phyloP scores from a whole-genome alignment of 2,113 vertebrate species.

The Nycticryphes semicollaris region DNA sequence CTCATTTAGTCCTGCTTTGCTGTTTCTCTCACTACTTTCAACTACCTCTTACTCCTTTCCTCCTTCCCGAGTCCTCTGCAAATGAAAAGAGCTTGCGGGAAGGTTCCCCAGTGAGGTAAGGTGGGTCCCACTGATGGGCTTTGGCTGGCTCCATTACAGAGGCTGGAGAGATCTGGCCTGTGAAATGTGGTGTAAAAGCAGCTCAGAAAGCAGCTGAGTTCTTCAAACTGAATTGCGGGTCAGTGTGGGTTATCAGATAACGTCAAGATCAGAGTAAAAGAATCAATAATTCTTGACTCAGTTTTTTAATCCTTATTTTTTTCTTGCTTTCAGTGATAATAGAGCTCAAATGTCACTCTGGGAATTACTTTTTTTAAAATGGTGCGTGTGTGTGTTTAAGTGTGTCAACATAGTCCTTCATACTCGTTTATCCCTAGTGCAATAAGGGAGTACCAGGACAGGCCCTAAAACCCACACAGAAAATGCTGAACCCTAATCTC shows the following conservation, averaged over 20 bases:
- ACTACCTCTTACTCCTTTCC: neutral
- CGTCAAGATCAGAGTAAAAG: neutral
- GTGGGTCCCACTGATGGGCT: neutral
- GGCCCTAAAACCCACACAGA: neutral
- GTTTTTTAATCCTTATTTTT: neutral
- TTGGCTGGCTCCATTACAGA: neutral
- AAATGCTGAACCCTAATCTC: neutral
- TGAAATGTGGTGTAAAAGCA: neutral
- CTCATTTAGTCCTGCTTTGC: constrained; percentile 39
- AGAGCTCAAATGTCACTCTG: neutral
- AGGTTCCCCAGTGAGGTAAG: neutral
- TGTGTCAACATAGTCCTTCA: neutral
- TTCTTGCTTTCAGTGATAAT: neutral
- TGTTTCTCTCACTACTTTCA: neutral
- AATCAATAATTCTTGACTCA: neutral
- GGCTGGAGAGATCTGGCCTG: neutral
- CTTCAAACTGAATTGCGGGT: neutral
- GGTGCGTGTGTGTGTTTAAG: neutral
- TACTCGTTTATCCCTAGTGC: neutral
- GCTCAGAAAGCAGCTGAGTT: neutral
- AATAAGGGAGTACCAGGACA: neutral
- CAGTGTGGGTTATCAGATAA: neutral
- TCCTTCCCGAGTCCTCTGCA: neutral
- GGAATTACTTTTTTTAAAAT: neutral
- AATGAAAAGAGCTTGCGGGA: neutral